phyloP scores from a whole-genome alignment of 2,113 vertebrate genomes.

The Tupaia tana region DNA sequence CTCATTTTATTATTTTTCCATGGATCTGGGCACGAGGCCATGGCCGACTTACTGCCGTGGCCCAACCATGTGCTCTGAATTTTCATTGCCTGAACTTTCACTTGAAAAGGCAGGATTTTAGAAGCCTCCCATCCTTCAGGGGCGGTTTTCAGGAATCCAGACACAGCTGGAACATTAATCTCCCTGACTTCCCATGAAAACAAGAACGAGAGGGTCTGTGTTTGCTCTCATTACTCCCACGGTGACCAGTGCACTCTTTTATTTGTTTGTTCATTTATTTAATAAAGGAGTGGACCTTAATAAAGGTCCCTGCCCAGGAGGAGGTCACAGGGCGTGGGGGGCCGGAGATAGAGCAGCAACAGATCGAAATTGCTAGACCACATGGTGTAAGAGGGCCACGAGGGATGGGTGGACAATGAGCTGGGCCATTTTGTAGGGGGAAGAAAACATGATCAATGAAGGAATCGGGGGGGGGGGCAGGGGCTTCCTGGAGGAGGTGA shows the following conservation, averaged over 20 bases:
- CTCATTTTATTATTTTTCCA: neutral
- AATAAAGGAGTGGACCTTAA: neutral
- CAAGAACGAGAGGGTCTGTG: neutral
- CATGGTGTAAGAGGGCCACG: neutral
- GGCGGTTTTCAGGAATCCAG: constrained; percentile 20
- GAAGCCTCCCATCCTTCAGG: neutral
- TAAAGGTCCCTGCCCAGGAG: neutral
- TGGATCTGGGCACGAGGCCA: neutral
- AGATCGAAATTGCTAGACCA: neutral
- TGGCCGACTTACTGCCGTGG: neutral
- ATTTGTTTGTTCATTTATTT: neutral
- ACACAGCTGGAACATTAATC: neutral
- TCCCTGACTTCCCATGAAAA: neutral
- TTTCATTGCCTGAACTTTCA: constrained; percentile 19
- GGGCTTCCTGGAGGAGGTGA: neutral
- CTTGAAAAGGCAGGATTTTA: neutral
- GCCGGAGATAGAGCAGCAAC: neutral
- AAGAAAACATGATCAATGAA: neutral
- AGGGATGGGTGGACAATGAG: neutral
- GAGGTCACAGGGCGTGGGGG: neutral
- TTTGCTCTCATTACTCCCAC: neutral
- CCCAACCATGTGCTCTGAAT: neutral
- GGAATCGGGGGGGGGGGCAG: no score
- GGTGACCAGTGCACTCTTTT: neutral
- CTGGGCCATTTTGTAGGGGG: neutral